A percentile compares a stretch with the other conserved stretches of the same genome.
Evolutionary conservation across 92 coral and sea anemone genomes (phyloP).

Genomic region (Actinernus sp.): DNA sequence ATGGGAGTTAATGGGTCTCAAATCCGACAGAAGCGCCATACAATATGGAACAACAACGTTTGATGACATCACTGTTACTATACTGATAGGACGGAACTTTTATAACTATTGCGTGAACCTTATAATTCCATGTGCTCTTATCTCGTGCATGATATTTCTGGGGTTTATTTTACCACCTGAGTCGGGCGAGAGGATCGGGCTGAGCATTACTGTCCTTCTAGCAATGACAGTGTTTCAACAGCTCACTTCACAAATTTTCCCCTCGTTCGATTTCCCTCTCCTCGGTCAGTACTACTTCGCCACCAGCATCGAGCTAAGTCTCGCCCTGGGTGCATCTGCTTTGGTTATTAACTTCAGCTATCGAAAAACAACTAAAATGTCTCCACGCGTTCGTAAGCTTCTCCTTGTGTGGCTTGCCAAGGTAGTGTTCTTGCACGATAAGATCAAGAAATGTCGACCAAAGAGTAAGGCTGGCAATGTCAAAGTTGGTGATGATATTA

Average conservation of each 20-base stretch:
- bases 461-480: conserved; percentile 11
- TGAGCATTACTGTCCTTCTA: conserved; percentile 77
- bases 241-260: conserved; percentile 78
- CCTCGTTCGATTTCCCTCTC: conserved; percentile 79
- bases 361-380: conserved; percentile 70
- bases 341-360: conserved; percentile 72
- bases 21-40: conserved; percentile 10
- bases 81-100: conserved; percentile 55
- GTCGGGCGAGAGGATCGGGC: conserved; percentile 79
- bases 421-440: conserved; percentile 50
- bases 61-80: conserved; percentile 63
- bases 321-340: conserved; percentile 72
- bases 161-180: conserved; percentile 85
- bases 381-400: conserved; percentile 58
- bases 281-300: conserved; percentile 88
- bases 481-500: neutral
- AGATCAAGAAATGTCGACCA: conserved; percentile 67
- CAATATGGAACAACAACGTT: conserved; percentile 3
- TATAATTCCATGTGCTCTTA: conserved; percentile 77
- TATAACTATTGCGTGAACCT: conserved; percentile 62
- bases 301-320: conserved; percentile 73
- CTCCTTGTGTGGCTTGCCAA: conserved; percentile 67
- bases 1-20: conserved; percentile 50
- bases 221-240: conserved; percentile 94
- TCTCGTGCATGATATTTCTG: conserved; percentile 80